Base-by-base conservation (phyloP, 2,888 invertebrate genomes). In the Agrochola litura region DNA sequence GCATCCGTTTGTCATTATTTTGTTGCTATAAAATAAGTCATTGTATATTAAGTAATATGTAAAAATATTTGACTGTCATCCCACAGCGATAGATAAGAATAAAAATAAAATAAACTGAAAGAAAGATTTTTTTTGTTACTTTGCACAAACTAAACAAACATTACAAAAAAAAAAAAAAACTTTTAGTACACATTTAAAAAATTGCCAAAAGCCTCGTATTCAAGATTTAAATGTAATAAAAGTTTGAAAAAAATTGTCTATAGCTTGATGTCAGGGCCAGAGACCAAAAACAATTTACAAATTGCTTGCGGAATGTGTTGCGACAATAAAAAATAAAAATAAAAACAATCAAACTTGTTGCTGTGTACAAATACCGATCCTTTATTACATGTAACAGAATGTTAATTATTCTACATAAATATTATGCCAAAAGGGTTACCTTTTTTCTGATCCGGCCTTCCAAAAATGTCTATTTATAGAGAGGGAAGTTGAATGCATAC, bases 401-500 rank as follows among this genome's bases (percentile, higher is more conserved):
- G 43, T 46, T 37, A 37, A 37, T 37, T 37, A 37, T 58, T 37
- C 9, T 16, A 41, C 8, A 19, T 43, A n/a, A 74, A 52, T 2
- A 37, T 37, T 22, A 37, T 37, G 2, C 37, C 1, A 37, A 56
- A n/a, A 56, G 58, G 41, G 16, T 56, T 2, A n/a, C 3, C 25
- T 52, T 2, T 14, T 73, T 73, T 56, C 37, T 61, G 56, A 76
- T 22, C 25, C 14, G 3, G 22, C 41, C n/a, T 30, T n/a, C 63
- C 16, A 63, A 72, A 61, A 63, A 22, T 63, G 14, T 68, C 2
- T 75, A n/a, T 49, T 25, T 66, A 63, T 68, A 65, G 30, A 63
- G 37, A 30, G 9, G 43, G 6, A 61, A 12, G 25, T 61, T 77
- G 64, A 73, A 77, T 76, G 74, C 61, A 76, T 73, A 64, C 60